Conservation (phyloP, 1,140 invertebrate genomes). For the Macrostomum lignano region DNA sequence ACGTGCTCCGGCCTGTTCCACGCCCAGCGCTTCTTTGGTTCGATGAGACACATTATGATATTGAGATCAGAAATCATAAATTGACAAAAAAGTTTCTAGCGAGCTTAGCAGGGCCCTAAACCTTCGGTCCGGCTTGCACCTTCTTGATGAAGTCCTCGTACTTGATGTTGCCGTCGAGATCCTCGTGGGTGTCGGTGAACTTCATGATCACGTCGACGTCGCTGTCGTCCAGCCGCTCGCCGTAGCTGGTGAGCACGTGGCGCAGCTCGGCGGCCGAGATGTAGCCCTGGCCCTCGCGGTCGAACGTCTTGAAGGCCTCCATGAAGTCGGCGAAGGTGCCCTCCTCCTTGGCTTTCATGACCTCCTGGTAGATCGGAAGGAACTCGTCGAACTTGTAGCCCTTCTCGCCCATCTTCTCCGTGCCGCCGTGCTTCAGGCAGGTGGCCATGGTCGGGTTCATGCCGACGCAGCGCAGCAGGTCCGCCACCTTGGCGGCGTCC, state of each 20-base stretch:
- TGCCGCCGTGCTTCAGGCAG: conserved; percentile 67
- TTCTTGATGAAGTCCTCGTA: no score
- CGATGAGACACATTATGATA: no score
- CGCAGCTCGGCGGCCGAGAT: conserved; percentile 84
- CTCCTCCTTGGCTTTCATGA: conserved; percentile 82
- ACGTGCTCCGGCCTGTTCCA: no score
- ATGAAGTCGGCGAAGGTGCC: conserved; percentile 92
- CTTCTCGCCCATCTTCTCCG: conserved; percentile 68
- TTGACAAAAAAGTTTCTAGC: no score
- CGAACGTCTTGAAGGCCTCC: conserved; percentile 93
- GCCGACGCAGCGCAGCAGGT: conserved; percentile 63
- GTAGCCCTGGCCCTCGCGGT: conserved; percentile 79
- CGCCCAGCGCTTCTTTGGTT: no score
- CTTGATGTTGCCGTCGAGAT: conserved; percentile 72
- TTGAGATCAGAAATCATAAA: no score
- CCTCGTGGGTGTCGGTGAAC: conserved; percentile 61
- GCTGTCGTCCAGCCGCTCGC: conserved; percentile 47
- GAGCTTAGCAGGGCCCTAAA: no score
- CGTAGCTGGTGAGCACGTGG: conserved; percentile 43
- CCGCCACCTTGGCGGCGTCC: conserved; percentile 35
- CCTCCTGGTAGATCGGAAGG: conserved; percentile 78
- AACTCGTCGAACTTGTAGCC: conserved; percentile 69
- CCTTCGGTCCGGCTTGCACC: no score
- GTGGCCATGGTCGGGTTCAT: conserved; percentile 63
- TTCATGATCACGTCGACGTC: conserved; percentile 53